These are phyloP conservation scores for Typhlichthys subterraneus DNA, from an alignment of 2,797 vertebrate genomes.

Conservation along the genomic window DNA sequence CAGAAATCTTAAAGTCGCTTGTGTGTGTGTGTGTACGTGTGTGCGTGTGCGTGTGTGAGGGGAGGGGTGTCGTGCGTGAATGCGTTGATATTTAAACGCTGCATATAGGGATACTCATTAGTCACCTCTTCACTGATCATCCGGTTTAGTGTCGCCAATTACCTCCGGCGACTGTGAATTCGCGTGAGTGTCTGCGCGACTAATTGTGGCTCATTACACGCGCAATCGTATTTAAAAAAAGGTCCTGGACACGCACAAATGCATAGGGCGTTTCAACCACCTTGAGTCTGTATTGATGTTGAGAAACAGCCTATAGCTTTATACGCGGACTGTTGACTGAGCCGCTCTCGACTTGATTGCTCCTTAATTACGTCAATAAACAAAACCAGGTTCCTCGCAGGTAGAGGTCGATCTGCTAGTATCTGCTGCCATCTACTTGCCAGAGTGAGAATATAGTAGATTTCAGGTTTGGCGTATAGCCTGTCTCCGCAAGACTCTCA, in stretches of 20 bases:
- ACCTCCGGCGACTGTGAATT: constrained; percentile 35
- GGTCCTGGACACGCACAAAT: constrained; percentile 12
- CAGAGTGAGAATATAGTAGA: not conserved
- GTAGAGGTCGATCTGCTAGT: constrained; percentile 25
- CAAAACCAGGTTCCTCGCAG: constrained; percentile 20
- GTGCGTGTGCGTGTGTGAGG: too few species aligned
- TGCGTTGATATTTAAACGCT: constrained; percentile 55
- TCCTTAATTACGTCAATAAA: constrained; percentile 52
- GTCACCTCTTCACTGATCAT: constrained; percentile 69
- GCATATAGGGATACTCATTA: constrained; percentile 66
- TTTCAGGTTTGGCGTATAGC: not conserved
- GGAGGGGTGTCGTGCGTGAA: too few species aligned
- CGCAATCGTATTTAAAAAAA: constrained; percentile 46
- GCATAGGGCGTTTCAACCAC: constrained; percentile 2
- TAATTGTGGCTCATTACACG: constrained; percentile 65
- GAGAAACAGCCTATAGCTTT: constrained; percentile 23
- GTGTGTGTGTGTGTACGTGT: too few species aligned
- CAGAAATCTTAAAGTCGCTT: too few species aligned
- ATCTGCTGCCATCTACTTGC: constrained; percentile 63
- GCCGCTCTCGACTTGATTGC: constrained; percentile 53
- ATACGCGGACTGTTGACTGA: constrained; percentile 39
- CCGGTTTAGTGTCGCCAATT: constrained; percentile 70
- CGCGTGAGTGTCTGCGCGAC: constrained; percentile 23
- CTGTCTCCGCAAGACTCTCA: too few species aligned
- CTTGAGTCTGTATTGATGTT: constrained; percentile 44